Percentiles rank a stretch among this genome's conserved stretches.
Conservation (phyloP, 2,113 vertebrate genomes). For the Lagopus muta region DNA sequence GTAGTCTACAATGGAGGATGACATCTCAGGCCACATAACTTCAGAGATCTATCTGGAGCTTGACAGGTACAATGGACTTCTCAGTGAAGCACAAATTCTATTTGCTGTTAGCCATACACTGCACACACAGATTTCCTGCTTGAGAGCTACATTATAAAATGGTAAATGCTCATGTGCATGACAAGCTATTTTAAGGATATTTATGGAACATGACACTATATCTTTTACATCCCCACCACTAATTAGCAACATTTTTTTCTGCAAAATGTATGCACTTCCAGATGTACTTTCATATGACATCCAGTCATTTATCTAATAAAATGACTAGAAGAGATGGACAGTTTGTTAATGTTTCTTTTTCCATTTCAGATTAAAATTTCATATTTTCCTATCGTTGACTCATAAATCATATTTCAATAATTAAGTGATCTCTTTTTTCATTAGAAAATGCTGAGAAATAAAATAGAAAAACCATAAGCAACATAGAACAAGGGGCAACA, state of each 20-base stretch:
- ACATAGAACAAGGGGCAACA: neutral
- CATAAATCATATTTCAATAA: neutral
- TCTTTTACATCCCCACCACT: neutral
- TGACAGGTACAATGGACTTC: constrained; percentile 1
- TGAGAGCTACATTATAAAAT: neutral
- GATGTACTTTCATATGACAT: neutral
- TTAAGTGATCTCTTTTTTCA: neutral
- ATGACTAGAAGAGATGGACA: neutral
- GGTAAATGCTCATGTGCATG: neutral
- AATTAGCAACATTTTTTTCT: neutral
- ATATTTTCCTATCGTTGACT: neutral
- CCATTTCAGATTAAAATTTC: neutral
- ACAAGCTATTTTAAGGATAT: neutral
- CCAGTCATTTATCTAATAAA: neutral
- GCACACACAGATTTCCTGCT: neutral
- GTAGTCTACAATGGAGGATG: neutral
- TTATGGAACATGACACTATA: neutral
- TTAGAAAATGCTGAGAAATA: neutral
- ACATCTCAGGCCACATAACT: neutral
- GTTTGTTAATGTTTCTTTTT: neutral
- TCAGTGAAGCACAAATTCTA: constrained; percentile 9
- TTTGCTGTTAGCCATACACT: neutral
- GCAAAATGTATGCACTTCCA: neutral
- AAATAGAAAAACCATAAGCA: neutral
- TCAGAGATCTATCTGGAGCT: neutral